Conservation (phyloP, 2,888 invertebrate species). For the Parnassius smintheus region DNA sequence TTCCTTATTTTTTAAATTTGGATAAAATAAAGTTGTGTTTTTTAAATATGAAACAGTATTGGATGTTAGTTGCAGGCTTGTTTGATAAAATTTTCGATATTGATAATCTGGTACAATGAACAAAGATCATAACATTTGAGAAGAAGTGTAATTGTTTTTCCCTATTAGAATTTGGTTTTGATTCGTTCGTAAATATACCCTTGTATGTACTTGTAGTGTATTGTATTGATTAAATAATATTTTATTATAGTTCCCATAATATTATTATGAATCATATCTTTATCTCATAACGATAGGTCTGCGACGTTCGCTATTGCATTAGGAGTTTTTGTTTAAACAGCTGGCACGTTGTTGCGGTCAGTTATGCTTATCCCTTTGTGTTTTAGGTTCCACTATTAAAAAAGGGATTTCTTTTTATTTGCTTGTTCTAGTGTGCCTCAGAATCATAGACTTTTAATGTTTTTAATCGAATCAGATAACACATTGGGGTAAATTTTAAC, state of each 20-base stretch:
- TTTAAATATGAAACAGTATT: too few relatives aligned
- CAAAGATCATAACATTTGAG: constrained; percentile 38
- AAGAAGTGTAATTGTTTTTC: background rate
- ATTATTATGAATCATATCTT: background rate
- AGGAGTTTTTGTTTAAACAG: constrained; percentile 18
- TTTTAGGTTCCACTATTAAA: background rate
- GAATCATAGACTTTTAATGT: too few relatives aligned
- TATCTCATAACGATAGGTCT: background rate
- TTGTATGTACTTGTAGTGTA: background rate
- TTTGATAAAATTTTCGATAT: background rate
- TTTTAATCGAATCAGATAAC: too few relatives aligned
- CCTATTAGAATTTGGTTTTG: background rate
- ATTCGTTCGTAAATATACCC: background rate
- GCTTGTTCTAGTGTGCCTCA: too few relatives aligned
- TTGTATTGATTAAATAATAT: background rate
- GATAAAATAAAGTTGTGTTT: too few relatives aligned
- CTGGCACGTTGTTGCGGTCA: constrained; percentile 15
- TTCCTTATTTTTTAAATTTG: too few relatives aligned
- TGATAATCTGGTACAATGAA: constrained; percentile 40
- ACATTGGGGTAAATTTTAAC: too few relatives aligned
- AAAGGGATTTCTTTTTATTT: too few relatives aligned
- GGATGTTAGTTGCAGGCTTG: too few relatives aligned
- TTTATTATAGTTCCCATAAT: background rate
- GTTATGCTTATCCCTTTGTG: background rate
- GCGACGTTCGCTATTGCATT: background rate